Evolutionary conservation across 2,888 invertebrate species (phyloP), one percentile per base, ranked within the genome.

Genomic region (Trimorus sp.): DNA sequence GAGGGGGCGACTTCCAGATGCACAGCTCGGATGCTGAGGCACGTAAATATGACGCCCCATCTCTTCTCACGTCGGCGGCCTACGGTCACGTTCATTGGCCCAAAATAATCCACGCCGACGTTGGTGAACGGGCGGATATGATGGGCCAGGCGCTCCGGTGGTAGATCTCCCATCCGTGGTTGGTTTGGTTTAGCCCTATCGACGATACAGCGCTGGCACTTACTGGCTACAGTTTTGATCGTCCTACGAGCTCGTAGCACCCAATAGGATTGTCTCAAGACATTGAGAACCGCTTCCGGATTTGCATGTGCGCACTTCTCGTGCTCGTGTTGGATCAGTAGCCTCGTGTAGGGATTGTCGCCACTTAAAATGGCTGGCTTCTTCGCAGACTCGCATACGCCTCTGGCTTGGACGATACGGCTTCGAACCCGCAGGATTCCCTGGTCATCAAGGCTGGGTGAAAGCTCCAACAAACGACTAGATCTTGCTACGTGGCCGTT

Each of bases 21-120:
- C 0, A 86, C 54, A 0, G 83, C 85, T 15, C 85, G 58, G 8
- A 79, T 77, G 0, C 79, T 85, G 0, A 85, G 56, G 45, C 84
- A 86, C n/a, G n/a, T n/a, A n/a, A n/a, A n/a, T n/a, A 86, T 12
- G 6, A 77, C 86, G 1, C 84, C 84, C 79, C 83, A 84, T 11
- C 84, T 74, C 49, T 85, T 85, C 82, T 85, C 86, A 5, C 63
- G 62, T 11, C 59, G 59, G 5, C 48, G 11, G n/a, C 48, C 48
- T 8, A 48, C n/a, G 7, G 7, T 48, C n/a, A 48, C 4, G 3
- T 12, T 7, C 9, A 56, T 56, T 26, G 56, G n/a, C n/a, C n/a
- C n/a, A n/a, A n/a, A n/a, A n/a, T n/a, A n/a, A n/a, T n/a, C n/a
- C n/a, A n/a, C n/a, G n/a, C n/a, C n/a, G n/a, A n/a, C n/a, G n/a